A percentile compares a stretch with the other conserved stretches of the same genome.
Conservation (phyloP, 1,140 invertebrate genomes). For the Bombus turneri region DNA sequence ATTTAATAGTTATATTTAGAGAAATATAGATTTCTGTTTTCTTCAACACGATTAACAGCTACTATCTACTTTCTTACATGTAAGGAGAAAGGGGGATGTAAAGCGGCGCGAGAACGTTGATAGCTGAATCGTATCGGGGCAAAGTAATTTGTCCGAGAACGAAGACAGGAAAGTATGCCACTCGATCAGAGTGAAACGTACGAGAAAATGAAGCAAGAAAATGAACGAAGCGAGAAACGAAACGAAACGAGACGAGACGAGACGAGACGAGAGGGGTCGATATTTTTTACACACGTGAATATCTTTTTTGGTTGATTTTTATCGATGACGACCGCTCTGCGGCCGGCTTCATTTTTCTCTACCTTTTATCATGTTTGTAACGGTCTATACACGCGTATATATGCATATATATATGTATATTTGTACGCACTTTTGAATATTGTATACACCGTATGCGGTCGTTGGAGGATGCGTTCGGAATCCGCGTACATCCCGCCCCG, state of each 20-base stretch:
- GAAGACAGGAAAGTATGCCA: neutral
- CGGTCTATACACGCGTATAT: slow-evolving; percentile 34
- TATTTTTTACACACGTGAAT: slow-evolving; percentile 51
- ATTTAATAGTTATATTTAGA: neutral
- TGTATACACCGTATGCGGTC: slow-evolving; percentile 51
- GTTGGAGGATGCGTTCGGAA: slow-evolving; percentile 51
- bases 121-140: neutral
- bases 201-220: no score
- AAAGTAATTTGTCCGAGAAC: neutral
- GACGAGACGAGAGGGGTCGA: neutral
- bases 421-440: slow-evolving; percentile 53
- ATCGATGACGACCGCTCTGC: slow-evolving; percentile 49
- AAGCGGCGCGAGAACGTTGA: neutral
- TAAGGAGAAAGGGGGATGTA: neutral
- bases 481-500: slow-evolving; percentile 22
- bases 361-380: slow-evolving; percentile 61
- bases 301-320: slow-evolving; percentile 61
- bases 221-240: neutral
- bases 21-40: neutral
- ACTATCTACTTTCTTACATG: neutral
- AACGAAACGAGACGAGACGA: no score
- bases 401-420: slow-evolving; percentile 33
- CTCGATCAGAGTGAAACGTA: neutral
- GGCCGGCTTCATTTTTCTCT: slow-evolving; percentile 58
- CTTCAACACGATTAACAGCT: neutral